A percentile compares a stretch with the other conserved stretches of the same genome.
Evolutionary conservation across 2,797 vertebrate genomes (phyloP).

Genomic region (Sebastes umbrosus): DNA sequence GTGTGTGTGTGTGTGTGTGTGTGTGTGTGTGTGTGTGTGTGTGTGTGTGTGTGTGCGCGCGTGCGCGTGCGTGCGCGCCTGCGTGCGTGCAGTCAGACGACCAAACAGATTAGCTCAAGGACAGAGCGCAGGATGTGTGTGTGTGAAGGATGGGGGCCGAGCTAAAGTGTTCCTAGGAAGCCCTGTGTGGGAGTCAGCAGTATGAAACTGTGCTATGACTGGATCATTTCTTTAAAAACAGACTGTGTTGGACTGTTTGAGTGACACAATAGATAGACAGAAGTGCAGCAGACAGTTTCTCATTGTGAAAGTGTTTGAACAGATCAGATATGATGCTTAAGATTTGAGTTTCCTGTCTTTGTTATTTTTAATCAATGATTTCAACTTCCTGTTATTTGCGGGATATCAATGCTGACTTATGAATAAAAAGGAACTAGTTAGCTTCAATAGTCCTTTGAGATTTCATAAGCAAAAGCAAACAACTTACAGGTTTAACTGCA

Average conservation of each 20-base stretch:
- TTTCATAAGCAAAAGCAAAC: neutral
- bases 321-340: constrained; percentile 11
- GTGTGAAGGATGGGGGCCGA: neutral
- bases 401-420: neutral
- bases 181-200: neutral
- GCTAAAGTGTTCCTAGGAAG: neutral
- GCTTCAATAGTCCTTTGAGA: neutral
- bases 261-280: neutral
- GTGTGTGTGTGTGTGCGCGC: neutral
- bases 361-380: constrained; percentile 15
- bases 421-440: neutral
- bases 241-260: neutral
- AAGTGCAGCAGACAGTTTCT: neutral
- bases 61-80: neutral
- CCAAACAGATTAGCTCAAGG: constrained; percentile 31
- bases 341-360: constrained; percentile 22
- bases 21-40: neutral
- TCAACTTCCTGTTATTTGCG: constrained; percentile 12
- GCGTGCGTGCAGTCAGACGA: neutral
- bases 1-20: neutral
- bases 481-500: neutral
- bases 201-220: neutral
- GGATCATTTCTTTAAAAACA: neutral
- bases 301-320: neutral
- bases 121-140: constrained; percentile 10